phyloP scores from a whole-genome alignment of 2,797 vertebrate genomes.

The Lerista edwardsae region DNA sequence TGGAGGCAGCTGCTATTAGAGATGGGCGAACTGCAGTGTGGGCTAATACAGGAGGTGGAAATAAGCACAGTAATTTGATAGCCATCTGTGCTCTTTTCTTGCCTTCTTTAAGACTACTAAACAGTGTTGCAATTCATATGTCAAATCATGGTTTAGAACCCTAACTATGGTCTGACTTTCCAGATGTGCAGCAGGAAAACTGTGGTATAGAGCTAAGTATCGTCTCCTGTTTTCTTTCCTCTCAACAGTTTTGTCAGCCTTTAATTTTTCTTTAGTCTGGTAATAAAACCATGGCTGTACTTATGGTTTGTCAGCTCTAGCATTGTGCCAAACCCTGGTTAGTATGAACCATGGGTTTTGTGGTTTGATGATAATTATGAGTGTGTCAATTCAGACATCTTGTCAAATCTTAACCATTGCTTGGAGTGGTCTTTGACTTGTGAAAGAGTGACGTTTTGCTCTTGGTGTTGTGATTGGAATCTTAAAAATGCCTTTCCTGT shows the following conservation, averaged over 20 bases:
- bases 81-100: background rate
- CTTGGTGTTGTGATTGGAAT: no score
- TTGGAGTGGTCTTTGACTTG: background rate
- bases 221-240: background rate
- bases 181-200: background rate
- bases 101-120: background rate
- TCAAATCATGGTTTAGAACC: background rate
- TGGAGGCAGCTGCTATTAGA: no score
- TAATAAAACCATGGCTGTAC: background rate
- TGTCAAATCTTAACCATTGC: background rate
- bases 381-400: background rate
- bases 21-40: background rate
- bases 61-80: background rate
- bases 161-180: background rate
- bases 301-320: background rate
- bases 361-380: background rate
- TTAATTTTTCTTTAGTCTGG: background rate
- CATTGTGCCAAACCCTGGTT: background rate
- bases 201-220: background rate
- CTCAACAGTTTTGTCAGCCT: background rate
- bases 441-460: background rate
- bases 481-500: no score
- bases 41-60: background rate
- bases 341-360: background rate
- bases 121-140: background rate